These are phyloP conservation scores for Sebastes cheni DNA, from an alignment of 2,797 vertebrate genomes.

Conservation along the genomic window DNA sequence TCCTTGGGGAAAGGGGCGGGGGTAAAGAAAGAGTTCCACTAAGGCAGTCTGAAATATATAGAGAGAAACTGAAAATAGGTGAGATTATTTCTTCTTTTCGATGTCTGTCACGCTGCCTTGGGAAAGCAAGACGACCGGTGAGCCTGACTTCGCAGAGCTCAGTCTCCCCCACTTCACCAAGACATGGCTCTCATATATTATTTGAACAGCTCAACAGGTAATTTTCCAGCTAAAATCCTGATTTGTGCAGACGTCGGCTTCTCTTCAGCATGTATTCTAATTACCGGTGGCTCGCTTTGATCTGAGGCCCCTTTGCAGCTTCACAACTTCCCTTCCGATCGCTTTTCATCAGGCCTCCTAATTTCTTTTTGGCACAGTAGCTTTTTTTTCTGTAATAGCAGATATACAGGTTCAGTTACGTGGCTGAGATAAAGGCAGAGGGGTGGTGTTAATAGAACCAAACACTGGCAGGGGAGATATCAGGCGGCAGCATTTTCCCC, in stretches of 20 bases:
- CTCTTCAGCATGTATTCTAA: slow-evolving; percentile 79
- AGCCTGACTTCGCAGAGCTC: slow-evolving; percentile 65
- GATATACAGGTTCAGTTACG: slow-evolving; percentile 65
- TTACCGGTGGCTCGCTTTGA: slow-evolving; percentile 78
- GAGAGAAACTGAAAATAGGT: slow-evolving; percentile 57
- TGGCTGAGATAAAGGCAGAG: slow-evolving; percentile 56
- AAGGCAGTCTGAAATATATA: slow-evolving; percentile 60
- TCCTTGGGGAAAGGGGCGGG: slow-evolving; percentile 26
- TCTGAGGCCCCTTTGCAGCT: slow-evolving; percentile 64
- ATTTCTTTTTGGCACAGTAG: slow-evolving; percentile 73
- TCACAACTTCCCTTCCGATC: slow-evolving; percentile 65
- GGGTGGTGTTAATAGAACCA: slow-evolving; percentile 62
- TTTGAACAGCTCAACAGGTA: slow-evolving; percentile 81
- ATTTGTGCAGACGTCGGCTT: slow-evolving; percentile 68
- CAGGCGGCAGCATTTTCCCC: slow-evolving; percentile 15
- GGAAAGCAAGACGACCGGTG: slow-evolving; percentile 73
- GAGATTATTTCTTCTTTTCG: slow-evolving; percentile 53
- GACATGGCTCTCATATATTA: slow-evolving; percentile 75
- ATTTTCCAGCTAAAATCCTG: slow-evolving; percentile 79
- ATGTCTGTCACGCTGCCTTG: slow-evolving; percentile 59
- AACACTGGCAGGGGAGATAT: slow-evolving; percentile 48
- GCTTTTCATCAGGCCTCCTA: slow-evolving; percentile 74
- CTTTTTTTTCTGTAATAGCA: slow-evolving; percentile 41
- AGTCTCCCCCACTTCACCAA: slow-evolving; percentile 45
- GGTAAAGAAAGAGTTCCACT: slow-evolving; percentile 33